phyloP scores from a whole-genome alignment of 2,888 invertebrate genomes.

The Drosophila koepferae region DNA sequence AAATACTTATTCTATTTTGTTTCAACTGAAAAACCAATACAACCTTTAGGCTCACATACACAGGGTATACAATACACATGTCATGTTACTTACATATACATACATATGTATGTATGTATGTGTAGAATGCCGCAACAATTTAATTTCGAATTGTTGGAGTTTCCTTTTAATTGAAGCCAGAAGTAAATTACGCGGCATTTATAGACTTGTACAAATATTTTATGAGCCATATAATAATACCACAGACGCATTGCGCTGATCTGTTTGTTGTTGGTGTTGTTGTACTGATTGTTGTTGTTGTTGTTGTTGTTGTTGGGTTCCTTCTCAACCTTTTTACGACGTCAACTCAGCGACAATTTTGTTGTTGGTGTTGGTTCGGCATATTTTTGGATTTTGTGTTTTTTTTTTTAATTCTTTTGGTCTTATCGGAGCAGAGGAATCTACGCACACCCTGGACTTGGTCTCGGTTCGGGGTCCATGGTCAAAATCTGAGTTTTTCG shows the following conservation, averaged over 20 bases:
- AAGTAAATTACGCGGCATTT: conserved; percentile 76
- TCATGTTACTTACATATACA: neutral
- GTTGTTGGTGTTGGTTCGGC: conserved; percentile 42
- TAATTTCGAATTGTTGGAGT: conserved; percentile 45
- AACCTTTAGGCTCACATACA: too few species aligned
- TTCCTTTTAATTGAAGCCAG: conserved; percentile 64
- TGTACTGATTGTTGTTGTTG: neutral
- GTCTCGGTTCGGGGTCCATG: conserved; percentile 36
- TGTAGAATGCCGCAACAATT: conserved; percentile 46
- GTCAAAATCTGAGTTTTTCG: conserved; percentile 26
- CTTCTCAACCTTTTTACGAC: conserved; percentile 58
- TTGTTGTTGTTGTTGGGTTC: conserved; percentile 45
- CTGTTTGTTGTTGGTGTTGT: conserved; percentile 25
- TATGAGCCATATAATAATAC: conserved; percentile 77
- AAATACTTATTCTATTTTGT: neutral
- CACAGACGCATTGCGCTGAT: conserved; percentile 28
- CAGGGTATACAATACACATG: conserved; percentile 22
- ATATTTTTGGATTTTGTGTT: conserved; percentile 29
- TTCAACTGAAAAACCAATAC: neutral
- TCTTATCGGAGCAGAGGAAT: conserved; percentile 55
- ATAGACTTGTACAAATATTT: conserved; percentile 77
- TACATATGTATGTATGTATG: neutral
- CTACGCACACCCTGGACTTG: conserved; percentile 69
- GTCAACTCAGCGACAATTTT: conserved; percentile 48
- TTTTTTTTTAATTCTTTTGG: conserved; percentile 29